Evolutionary conservation across 2,888 invertebrate genomes (phyloP).

Genomic region (Cheilosia scutellata): DNA sequence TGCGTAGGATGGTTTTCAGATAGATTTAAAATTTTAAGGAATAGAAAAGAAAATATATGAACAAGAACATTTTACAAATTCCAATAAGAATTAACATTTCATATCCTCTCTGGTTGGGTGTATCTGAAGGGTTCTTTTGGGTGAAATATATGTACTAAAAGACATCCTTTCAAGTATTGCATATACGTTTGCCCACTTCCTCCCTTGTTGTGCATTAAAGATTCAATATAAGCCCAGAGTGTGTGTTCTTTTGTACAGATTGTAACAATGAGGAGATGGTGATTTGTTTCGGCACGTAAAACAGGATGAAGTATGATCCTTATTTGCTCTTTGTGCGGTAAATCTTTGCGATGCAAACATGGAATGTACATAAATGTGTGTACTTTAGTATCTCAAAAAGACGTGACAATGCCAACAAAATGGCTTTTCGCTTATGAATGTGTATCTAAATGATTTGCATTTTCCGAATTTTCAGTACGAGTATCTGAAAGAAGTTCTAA

Average conservation of each 20-base stretch:
- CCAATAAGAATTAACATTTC: conserved; percentile 13
- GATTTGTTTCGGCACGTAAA: conserved; percentile 10
- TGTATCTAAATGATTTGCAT: background rate
- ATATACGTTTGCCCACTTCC: background rate
- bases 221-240: conserved; percentile 21
- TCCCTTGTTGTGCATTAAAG: conserved; percentile 19
- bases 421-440: background rate
- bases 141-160: background rate
- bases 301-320: conserved; percentile 39
- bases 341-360: conserved; percentile 44
- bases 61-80: background rate
- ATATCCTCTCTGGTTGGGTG: background rate
- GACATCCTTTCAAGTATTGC: conserved; percentile 13
- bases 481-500: no score
- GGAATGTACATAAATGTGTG: conserved; percentile 11
- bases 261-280: conserved; percentile 20
- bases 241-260: background rate
- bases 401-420: background rate
- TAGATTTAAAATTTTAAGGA: conserved; percentile 33
- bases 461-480: no score
- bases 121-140: conserved; percentile 11
- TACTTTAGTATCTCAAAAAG: background rate
- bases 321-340: conserved; percentile 14
- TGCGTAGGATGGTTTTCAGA: conserved; percentile 66
- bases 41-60: conserved; percentile 5